phyloP scores from a whole-genome alignment of 1,140 invertebrate species.

The Parapsyche elsis region DNA sequence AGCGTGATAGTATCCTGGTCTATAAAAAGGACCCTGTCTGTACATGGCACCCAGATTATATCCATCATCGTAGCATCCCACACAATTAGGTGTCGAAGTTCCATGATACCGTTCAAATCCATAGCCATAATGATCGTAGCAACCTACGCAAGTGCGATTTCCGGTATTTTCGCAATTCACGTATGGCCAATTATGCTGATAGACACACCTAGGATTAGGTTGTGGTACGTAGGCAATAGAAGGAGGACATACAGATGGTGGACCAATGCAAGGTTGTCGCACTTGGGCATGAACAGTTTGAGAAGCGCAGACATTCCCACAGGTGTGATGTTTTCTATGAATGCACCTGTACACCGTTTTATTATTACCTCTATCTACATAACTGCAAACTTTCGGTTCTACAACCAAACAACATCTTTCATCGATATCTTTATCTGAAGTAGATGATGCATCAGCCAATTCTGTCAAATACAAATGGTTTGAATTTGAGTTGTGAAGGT shows the following conservation, averaged over 20 bases:
- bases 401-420: conserved; percentile 51
- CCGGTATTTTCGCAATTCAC: conserved; percentile 43
- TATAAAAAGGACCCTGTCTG: conserved; percentile 50
- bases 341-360: conserved; percentile 35
- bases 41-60: conserved; percentile 45
- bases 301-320: conserved; percentile 49
- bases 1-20: conserved; percentile 52
- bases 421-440: not conserved
- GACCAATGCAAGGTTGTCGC: conserved; percentile 48
- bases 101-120: conserved; percentile 48
- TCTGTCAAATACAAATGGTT: conserved; percentile 51
- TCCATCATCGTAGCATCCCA: conserved; percentile 54
- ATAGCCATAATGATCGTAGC: conserved; percentile 56
- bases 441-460: conserved; percentile 19
- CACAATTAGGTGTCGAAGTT: conserved; percentile 41
- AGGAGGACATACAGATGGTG: conserved; percentile 33
- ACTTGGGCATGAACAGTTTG: conserved; percentile 50
- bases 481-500: conserved; percentile 52
- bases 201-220: conserved; percentile 43
- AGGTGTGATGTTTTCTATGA: conserved; percentile 49
- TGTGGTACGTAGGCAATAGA: conserved; percentile 50
- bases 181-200: conserved; percentile 50
- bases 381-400: conserved; percentile 48
- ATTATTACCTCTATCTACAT: not conserved
- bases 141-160: conserved; percentile 46